A percentile compares a stretch with the other conserved stretches of the same genome.
These are phyloP conservation scores for Ectropis grisescens DNA, from an alignment of 1,140 invertebrate genomes.

Conservation along the genomic window DNA sequence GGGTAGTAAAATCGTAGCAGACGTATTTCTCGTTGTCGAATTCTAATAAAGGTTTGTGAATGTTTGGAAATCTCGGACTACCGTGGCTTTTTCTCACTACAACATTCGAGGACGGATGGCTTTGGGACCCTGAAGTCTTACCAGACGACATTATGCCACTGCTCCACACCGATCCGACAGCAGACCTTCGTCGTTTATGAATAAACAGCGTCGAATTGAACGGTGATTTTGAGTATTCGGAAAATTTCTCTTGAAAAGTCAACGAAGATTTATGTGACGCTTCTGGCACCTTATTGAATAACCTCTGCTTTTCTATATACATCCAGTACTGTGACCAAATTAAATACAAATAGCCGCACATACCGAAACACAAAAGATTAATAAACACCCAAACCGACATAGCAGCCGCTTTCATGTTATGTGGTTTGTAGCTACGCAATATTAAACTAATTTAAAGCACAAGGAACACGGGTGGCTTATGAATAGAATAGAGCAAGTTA, in stretches of 20 bases:
- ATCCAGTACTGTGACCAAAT: constrained; percentile 81
- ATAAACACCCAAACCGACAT: constrained; percentile 80
- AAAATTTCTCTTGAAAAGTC: constrained; percentile 25
- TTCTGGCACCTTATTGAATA: constrained; percentile 46
- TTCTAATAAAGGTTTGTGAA: constrained; percentile 65
- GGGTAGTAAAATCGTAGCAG: constrained; percentile 59
- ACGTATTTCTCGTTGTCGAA: constrained; percentile 67
- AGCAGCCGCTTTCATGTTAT: constrained; percentile 74
- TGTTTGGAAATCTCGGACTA: constrained; percentile 72
- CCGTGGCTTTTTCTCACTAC: constrained; percentile 44
- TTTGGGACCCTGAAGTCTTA: constrained; percentile 15
- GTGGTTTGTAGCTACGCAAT: too few species aligned
- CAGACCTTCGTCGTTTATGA: constrained; percentile 29
- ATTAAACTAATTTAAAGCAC: too few species aligned
- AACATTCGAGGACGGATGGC: constrained; percentile 30
- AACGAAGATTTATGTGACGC: constrained; percentile 23
- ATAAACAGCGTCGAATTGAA: constrained; percentile 19
- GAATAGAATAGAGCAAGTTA: too few species aligned
- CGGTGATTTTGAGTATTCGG: constrained; percentile 25
- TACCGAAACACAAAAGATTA: constrained; percentile 77
- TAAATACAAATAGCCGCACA: constrained; percentile 79
- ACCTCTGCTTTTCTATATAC: constrained; percentile 66
- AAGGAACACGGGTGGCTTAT: too few species aligned
- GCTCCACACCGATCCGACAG: constrained; percentile 28
- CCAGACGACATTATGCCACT: constrained; percentile 13